Percentiles rank a stretch among this genome's conserved stretches.
phyloP scores from a whole-genome alignment of 2,113 vertebrate genomes.

The Pelecanoides urinatrix region DNA sequence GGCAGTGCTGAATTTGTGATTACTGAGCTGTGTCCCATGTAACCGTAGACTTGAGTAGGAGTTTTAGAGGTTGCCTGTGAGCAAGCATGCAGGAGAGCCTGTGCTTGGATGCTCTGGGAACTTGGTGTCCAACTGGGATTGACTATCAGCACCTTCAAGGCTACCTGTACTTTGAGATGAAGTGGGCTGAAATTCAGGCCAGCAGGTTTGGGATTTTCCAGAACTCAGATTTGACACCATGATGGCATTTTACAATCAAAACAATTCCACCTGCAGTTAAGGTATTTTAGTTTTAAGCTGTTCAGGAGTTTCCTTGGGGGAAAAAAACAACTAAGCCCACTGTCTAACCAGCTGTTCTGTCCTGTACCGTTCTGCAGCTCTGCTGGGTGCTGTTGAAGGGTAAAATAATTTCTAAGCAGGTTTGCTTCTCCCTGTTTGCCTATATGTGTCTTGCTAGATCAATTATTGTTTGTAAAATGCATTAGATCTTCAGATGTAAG shows the following conservation, averaged over 20 bases:
- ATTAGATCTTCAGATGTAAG: constrained; percentile 30
- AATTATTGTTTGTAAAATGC: constrained; percentile 30
- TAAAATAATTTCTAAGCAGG: background rate
- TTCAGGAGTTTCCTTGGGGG: background rate
- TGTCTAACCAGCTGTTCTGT: background rate
- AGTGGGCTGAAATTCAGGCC: background rate
- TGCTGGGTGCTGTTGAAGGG: background rate
- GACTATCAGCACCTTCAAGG: background rate
- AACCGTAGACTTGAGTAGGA: rapidly evolving
- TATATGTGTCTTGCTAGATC: background rate
- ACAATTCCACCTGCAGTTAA: background rate
- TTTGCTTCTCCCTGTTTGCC: background rate
- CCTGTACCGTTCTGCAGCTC: background rate
- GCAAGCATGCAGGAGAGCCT: background rate
- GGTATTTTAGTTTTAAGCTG: background rate
- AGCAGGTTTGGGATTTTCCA: background rate
- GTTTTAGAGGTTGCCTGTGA: background rate
- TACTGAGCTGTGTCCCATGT: background rate
- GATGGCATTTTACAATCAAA: background rate
- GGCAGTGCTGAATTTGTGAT: background rate
- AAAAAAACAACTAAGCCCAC: background rate
- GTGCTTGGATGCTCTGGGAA: background rate
- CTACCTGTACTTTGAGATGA: background rate
- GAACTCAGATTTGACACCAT: background rate
- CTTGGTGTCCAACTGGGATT: background rate